Conservation (phyloP, 2,888 invertebrate species). For the Chesias legatella region DNA sequence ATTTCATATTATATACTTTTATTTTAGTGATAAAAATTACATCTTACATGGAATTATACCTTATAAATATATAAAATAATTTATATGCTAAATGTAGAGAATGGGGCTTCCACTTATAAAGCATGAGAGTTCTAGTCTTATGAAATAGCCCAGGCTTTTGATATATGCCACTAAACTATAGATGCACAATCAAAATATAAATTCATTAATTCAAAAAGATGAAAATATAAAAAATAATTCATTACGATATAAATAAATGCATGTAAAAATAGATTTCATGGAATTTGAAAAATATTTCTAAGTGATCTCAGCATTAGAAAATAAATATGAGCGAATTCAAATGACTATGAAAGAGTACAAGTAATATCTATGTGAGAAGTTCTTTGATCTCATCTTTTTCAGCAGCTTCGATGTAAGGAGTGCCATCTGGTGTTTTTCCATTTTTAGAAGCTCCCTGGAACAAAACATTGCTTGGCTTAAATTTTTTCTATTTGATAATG, state of each 20-base stretch:
- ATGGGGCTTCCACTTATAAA: constrained; percentile 49
- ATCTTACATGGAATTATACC: constrained; percentile 60
- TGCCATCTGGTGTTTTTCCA: constrained; percentile 93
- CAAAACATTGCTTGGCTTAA: no score
- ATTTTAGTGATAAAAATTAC: constrained; percentile 70
- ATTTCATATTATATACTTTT: constrained; percentile 39
- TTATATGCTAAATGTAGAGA: constrained; percentile 65
- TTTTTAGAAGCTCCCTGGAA: constrained; percentile 89
- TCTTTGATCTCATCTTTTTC: constrained; percentile 95
- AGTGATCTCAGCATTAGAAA: constrained; percentile 56
- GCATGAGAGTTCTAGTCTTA: constrained; percentile 21
- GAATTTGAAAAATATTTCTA: constrained; percentile 47
- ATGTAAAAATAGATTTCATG: constrained; percentile 70
- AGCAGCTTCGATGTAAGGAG: constrained; percentile 91
- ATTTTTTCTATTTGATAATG: no score
- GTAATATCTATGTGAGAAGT: constrained; percentile 73
- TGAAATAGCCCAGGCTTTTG: constrained; percentile 42
- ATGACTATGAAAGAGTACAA: constrained; percentile 29
- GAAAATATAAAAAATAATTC: constrained; percentile 75
- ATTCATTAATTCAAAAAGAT: constrained; percentile 51
- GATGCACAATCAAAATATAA: constrained; percentile 65
- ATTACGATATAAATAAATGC: constrained; percentile 75
- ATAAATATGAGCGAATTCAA: constrained; percentile 50
- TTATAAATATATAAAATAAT: constrained; percentile 63
- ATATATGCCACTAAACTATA: constrained; percentile 53